These are phyloP conservation scores for Nephrocerus scutellatus DNA, from an alignment of 2,888 invertebrate genomes.

Conservation along the genomic window DNA sequence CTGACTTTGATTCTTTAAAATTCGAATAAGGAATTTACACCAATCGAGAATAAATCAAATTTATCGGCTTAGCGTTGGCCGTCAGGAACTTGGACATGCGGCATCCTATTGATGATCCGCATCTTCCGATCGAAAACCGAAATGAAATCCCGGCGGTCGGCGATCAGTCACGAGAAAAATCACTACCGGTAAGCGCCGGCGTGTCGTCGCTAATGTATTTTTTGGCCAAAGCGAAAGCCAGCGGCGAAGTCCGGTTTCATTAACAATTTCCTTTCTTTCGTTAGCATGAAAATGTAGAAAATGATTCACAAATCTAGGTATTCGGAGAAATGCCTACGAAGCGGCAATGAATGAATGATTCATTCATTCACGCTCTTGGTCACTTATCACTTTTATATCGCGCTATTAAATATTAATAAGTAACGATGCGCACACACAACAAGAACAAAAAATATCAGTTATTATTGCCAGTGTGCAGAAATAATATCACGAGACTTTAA, in stretches of 20 bases:
- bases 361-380: conserved; percentile 7
- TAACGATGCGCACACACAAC: too few relatives aligned
- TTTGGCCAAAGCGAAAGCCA: conserved; percentile 3
- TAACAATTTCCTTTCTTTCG: conserved; percentile 7
- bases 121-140: too few relatives aligned
- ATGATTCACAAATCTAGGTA: conserved; percentile 8
- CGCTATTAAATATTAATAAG: too few relatives aligned
- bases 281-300: conserved; percentile 11
- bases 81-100: too few relatives aligned
- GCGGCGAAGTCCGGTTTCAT: conserved; percentile 8
- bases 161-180: conserved; percentile 20
- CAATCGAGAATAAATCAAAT: conserved; percentile 10
- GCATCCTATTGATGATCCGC: too few relatives aligned
- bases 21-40: conserved; percentile 3
- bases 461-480: too few relatives aligned
- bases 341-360: conserved; percentile 14
- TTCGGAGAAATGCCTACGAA: conserved; percentile 22
- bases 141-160: conserved; percentile 13
- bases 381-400: too few relatives aligned
- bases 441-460: too few relatives aligned
- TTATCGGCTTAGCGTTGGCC: too few relatives aligned
- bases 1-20: conserved; percentile 10
- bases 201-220: not conserved
- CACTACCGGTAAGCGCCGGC: conserved; percentile 8
- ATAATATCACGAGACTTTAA: too few relatives aligned